Conservation (phyloP, 2,113 vertebrate species). For the Phyllostomus hastatus region DNA sequence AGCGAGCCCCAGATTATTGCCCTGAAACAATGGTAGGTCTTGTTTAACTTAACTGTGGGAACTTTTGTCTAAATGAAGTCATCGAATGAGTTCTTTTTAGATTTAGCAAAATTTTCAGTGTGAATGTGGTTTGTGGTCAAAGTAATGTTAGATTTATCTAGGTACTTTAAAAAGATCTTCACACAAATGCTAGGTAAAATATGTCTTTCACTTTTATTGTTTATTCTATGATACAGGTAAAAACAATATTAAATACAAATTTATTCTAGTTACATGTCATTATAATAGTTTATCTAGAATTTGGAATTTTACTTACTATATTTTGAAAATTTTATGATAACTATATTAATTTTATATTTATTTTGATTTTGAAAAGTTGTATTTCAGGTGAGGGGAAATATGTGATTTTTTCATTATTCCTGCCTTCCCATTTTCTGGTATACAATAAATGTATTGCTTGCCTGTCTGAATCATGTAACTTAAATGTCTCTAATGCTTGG, state of each 20-base stretch:
- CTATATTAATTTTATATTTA: not conserved
- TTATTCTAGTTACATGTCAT: conserved; percentile 25
- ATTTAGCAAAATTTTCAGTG: not conserved
- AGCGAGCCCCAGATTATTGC: conserved; percentile 94
- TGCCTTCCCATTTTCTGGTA: not conserved
- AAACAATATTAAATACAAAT: conserved; percentile 29
- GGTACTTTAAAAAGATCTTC: conserved; percentile 11
- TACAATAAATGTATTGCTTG: not conserved
- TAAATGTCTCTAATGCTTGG: not conserved
- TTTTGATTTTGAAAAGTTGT: conserved; percentile 47
- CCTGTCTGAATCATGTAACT: not conserved
- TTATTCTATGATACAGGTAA: not conserved
- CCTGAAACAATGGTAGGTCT: conserved; percentile 89
- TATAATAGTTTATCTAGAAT: conserved; percentile 46
- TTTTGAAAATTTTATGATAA: conserved; percentile 55
- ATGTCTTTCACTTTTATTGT: conserved; percentile 13
- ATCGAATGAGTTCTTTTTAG: not conserved
- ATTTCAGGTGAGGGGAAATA: conserved; percentile 34
- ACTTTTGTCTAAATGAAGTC: not conserved
- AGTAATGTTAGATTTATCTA: conserved; percentile 24
- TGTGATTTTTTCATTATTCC: not conserved
- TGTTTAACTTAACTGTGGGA: not conserved
- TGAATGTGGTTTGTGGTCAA: conserved; percentile 5
- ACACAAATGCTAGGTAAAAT: conserved; percentile 12
- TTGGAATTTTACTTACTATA: conserved; percentile 16